Conservation (phyloP, 2,113 vertebrate species). For the Cariama cristata region DNA sequence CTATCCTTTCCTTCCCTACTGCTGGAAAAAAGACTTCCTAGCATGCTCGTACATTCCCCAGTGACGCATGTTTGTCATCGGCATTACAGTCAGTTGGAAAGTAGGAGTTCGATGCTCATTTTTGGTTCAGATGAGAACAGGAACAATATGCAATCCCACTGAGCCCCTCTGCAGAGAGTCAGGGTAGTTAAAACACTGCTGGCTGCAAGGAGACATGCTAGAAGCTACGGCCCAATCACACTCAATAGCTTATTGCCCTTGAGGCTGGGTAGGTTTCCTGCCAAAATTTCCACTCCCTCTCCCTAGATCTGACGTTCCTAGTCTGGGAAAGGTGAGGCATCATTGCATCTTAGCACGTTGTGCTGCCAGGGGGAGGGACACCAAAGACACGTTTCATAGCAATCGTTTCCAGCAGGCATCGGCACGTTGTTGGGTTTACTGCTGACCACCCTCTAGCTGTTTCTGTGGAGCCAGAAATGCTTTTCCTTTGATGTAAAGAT, state of each 20-base stretch:
- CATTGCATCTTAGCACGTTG: not conserved
- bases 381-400: not conserved
- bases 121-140: not conserved
- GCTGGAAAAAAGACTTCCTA: not conserved
- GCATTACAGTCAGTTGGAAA: not conserved
- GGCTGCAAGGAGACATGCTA: not conserved
- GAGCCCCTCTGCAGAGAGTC: not conserved
- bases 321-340: constrained; percentile 1
- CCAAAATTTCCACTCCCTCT: not conserved
- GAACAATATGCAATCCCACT: not conserved
- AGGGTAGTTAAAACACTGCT: not conserved
- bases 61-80: not conserved
- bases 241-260: not conserved
- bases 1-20: not conserved
- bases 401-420: not conserved
- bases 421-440: not conserved
- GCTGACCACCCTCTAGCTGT: not conserved
- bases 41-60: not conserved
- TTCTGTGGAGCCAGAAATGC: not conserved
- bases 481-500: not conserved
- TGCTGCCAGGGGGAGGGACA: not conserved
- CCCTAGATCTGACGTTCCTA: not conserved
- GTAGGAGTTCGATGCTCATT: not conserved
- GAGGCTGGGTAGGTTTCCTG: not conserved
- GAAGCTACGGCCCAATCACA: not conserved